Percentiles rank a stretch among this genome's conserved stretches.
phyloP scores from a whole-genome alignment of 2,797 vertebrate genomes.

The Rhabdomys pumilio region DNA sequence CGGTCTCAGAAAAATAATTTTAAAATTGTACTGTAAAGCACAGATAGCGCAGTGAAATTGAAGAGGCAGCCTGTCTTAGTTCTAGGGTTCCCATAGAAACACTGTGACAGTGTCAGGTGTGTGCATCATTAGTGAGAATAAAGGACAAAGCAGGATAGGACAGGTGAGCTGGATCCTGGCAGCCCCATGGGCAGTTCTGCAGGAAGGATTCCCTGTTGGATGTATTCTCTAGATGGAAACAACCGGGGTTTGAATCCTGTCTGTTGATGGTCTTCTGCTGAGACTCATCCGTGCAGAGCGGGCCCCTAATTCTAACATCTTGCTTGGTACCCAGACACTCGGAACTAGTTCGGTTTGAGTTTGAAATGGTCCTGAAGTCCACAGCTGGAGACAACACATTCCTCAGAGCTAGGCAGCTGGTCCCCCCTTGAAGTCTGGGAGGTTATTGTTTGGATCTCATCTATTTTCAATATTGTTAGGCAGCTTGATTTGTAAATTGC shows the following conservation, averaged over 20 bases:
- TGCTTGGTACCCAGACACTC: background rate
- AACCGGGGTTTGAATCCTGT: background rate
- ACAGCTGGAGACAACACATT: background rate
- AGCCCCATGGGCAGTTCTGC: background rate
- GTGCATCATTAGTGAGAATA: background rate
- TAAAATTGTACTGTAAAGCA: background rate
- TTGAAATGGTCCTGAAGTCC: slow-evolving; percentile 16
- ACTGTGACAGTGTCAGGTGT: slow-evolving; percentile 9
- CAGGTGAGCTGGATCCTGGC: background rate
- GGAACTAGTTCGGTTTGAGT: background rate
- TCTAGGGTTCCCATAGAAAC: slow-evolving; percentile 19
- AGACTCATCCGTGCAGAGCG: background rate
- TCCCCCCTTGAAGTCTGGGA: background rate
- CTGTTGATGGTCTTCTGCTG: background rate
- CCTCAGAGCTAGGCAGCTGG: background rate
- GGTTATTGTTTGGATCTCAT: background rate
- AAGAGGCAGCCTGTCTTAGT: background rate
- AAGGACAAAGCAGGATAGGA: background rate
- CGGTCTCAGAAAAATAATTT: slow-evolving; percentile 3
- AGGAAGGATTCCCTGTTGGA: background rate
- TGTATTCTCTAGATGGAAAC: background rate
- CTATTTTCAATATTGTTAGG: background rate
- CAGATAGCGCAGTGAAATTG: background rate
- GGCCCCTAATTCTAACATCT: background rate
- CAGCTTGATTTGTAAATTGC: slow-evolving; percentile 36